Percentiles rank a stretch among this genome's conserved stretches.
These are phyloP conservation scores for Rhysida immarginata DNA, from an alignment of 1,140 invertebrate genomes.

Conservation along the genomic window DNA sequence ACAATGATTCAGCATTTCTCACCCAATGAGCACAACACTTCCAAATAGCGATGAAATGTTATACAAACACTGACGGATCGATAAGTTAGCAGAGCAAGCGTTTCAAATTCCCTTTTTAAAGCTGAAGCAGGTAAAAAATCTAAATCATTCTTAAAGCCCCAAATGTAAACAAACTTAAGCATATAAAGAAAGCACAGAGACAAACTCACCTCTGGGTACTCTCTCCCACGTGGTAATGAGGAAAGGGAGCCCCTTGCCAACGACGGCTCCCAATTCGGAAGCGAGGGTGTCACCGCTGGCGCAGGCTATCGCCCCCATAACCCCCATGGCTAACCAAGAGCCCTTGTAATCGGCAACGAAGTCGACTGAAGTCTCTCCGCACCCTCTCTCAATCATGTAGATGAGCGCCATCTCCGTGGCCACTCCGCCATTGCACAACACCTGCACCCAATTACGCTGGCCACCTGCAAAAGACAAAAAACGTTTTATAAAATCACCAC, in stretches of 20 bases:
- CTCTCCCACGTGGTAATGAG: constrained; percentile 55
- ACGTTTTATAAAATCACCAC: background rate
- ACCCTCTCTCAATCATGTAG: constrained; percentile 64
- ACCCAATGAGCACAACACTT: too few relatives aligned
- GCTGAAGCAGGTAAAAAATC: too few relatives aligned
- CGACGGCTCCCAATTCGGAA: constrained; percentile 68
- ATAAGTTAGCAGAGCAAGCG: too few relatives aligned
- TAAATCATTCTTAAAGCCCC: too few relatives aligned
- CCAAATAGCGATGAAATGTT: too few relatives aligned
- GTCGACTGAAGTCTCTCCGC: constrained; percentile 59
- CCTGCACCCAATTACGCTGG: constrained; percentile 79
- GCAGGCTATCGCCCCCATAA: constrained; percentile 53
- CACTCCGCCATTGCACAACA: constrained; percentile 76
- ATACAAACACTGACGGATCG: too few relatives aligned
- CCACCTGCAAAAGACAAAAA: constrained; percentile 37
- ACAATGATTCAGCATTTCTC: too few relatives aligned
- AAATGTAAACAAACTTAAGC: too few relatives aligned
- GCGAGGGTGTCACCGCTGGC: constrained; percentile 84
- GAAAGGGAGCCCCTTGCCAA: constrained; percentile 47
- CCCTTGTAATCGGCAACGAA: constrained; percentile 56
- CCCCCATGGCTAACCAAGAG: constrained; percentile 50
- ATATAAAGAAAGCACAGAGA: too few relatives aligned
- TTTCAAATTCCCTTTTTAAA: too few relatives aligned
- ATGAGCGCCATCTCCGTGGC: constrained; percentile 58
- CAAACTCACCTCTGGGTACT: constrained; percentile 57